A percentile compares a stretch with the other conserved stretches of the same genome.
These are phyloP conservation scores for Acrocyrtus sp. DNA, from an alignment of 2,888 invertebrate species.

Conservation along the genomic window DNA sequence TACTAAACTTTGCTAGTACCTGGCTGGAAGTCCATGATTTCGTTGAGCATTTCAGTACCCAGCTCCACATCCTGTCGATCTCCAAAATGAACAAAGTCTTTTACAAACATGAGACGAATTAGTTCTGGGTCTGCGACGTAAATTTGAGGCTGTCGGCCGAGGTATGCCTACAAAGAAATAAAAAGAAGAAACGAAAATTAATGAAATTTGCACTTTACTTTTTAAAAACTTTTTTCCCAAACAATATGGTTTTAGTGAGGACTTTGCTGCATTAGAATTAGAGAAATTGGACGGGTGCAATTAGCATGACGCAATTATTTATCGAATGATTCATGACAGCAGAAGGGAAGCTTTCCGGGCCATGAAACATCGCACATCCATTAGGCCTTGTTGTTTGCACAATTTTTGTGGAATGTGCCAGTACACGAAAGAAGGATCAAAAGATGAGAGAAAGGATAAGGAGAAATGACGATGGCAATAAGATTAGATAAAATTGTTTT, in stretches of 20 bases:
- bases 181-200: conserved; percentile 7
- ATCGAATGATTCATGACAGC: background rate
- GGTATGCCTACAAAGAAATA: conserved; percentile 52
- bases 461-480: background rate
- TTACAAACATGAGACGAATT: conserved; percentile 58
- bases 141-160: conserved; percentile 59
- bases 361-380: background rate
- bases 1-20: conserved; percentile 34
- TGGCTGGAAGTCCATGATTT: conserved; percentile 60
- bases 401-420: background rate
- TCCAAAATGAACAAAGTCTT: conserved; percentile 56
- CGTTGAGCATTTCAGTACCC: conserved; percentile 53
- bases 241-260: too few relatives aligned
- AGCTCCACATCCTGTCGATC: conserved; percentile 50
- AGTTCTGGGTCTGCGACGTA: conserved; percentile 60
- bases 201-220: too few relatives aligned
- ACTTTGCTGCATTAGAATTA: too few relatives aligned
- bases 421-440: background rate
- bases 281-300: background rate
- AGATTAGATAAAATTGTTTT: background rate
- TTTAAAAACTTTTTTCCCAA: too few relatives aligned
- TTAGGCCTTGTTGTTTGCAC: too few relatives aligned
- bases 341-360: background rate
- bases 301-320: background rate
- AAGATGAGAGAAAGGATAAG: background rate